These are phyloP conservation scores for Rhipidura dahli DNA, from an alignment of 2,113 vertebrate species.

Conservation along the genomic window DNA sequence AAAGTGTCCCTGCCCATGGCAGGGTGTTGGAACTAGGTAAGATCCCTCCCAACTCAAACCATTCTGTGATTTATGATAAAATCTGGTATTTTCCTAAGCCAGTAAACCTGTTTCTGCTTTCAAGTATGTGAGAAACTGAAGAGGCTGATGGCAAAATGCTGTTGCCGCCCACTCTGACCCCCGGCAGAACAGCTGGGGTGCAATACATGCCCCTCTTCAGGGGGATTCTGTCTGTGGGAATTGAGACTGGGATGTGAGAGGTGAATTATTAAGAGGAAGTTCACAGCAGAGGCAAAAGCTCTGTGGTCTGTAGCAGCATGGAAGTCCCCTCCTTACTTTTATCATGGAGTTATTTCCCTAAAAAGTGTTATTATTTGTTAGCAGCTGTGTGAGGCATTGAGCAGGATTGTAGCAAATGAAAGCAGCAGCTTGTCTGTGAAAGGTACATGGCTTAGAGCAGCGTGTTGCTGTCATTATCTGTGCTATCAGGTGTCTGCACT, in stretches of 20 bases:
- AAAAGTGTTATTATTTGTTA: neutral
- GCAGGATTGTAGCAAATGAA: neutral
- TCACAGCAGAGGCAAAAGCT: neutral
- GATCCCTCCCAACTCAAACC: neutral
- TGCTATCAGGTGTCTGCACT: neutral
- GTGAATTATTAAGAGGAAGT: neutral
- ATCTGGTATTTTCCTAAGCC: neutral
- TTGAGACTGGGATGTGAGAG: neutral
- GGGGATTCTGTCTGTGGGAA: neutral
- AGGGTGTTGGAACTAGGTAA: fast-evolving
- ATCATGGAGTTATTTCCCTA: neutral
- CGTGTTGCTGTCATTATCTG: neutral
- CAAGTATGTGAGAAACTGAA: neutral
- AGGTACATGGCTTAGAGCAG: neutral
- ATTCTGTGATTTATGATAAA: neutral
- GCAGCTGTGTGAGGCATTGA: neutral
- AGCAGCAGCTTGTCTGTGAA: neutral
- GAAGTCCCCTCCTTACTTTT: neutral
- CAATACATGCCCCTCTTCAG: neutral
- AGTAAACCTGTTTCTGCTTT: neutral
- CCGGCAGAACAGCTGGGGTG: too few species aligned
- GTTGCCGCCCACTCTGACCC: neutral
- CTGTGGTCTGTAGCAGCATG: fast-evolving
- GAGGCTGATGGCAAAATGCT: neutral
- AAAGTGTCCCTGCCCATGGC: neutral